Conservation (phyloP, 2,113 vertebrate genomes). For the Calonectris borealis region DNA sequence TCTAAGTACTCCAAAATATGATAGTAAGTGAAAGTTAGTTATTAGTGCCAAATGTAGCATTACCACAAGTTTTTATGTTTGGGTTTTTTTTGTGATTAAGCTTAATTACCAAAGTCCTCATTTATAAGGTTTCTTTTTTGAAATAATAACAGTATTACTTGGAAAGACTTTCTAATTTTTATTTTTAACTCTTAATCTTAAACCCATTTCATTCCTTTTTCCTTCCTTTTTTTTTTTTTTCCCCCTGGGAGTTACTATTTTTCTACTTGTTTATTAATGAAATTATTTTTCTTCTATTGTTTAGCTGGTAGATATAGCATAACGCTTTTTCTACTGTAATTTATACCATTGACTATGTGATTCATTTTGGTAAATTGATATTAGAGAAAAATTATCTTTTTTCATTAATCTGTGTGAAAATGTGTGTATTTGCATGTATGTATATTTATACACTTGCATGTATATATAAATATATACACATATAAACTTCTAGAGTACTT, state of each 20-base stretch:
- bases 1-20: background rate
- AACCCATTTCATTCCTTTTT: background rate
- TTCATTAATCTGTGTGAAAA: background rate
- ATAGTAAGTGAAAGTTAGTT: background rate
- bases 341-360: background rate
- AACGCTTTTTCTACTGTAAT: background rate
- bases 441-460: background rate
- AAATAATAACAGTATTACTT: background rate
- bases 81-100: background rate
- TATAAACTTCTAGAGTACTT: background rate
- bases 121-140: background rate
- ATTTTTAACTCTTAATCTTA: background rate
- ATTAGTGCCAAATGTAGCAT: background rate
- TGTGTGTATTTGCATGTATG: background rate
- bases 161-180: background rate
- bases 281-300: background rate
- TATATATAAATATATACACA: background rate
- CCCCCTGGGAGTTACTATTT: rapidly evolving
- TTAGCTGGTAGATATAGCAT: background rate
- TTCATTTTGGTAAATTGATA: background rate
- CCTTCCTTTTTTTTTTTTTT: too few relatives aligned
- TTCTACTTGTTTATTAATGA: background rate
- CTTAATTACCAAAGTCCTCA: background rate
- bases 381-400: background rate
- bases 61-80: background rate